These are phyloP conservation scores for human DNA, from an alignment of 2,113 vertebrate species.

Conservation along the genomic window DNA sequence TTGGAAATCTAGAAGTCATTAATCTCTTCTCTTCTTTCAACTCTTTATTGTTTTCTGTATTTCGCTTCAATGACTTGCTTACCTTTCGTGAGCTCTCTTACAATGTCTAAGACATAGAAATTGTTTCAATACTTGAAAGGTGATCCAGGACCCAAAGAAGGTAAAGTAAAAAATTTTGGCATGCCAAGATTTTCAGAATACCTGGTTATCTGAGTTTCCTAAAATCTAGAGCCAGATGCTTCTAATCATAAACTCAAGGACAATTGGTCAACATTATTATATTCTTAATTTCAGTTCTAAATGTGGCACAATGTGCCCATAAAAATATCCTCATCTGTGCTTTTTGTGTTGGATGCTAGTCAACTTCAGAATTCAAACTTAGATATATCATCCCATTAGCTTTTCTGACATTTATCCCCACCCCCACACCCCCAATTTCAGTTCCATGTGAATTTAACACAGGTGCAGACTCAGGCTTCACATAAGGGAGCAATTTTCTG, in stretches of 20 bases:
- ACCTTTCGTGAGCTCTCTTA: not conserved
- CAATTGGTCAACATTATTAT: slow-evolving; percentile 40
- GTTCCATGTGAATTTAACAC: slow-evolving; percentile 84
- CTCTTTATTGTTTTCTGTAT: not conserved
- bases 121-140: slow-evolving; percentile 37
- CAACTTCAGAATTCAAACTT: slow-evolving; percentile 71
- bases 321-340: slow-evolving; percentile 12
- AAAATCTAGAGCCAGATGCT: slow-evolving; percentile 50
- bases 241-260: slow-evolving; percentile 48
- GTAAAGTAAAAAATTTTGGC: slow-evolving; percentile 16
- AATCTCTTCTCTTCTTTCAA: slow-evolving; percentile 21
- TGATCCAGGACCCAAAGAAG: not conserved
- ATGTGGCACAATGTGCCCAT: slow-evolving; percentile 44
- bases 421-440: slow-evolving; percentile 70
- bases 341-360: slow-evolving; percentile 26
- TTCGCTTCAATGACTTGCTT: slow-evolving; percentile 35
- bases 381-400: slow-evolving; percentile 78
- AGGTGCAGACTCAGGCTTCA: slow-evolving; percentile 83
- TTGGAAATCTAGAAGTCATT: not conserved
- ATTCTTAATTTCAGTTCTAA: slow-evolving; percentile 57
- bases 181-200: slow-evolving; percentile 36
- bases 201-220: slow-evolving; percentile 15
- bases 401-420: slow-evolving; percentile 77
- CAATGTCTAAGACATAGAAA: not conserved
- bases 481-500: slow-evolving; percentile 88